Conservation (phyloP, 2,113 vertebrate species). For the Chloropsis hardwickii region DNA sequence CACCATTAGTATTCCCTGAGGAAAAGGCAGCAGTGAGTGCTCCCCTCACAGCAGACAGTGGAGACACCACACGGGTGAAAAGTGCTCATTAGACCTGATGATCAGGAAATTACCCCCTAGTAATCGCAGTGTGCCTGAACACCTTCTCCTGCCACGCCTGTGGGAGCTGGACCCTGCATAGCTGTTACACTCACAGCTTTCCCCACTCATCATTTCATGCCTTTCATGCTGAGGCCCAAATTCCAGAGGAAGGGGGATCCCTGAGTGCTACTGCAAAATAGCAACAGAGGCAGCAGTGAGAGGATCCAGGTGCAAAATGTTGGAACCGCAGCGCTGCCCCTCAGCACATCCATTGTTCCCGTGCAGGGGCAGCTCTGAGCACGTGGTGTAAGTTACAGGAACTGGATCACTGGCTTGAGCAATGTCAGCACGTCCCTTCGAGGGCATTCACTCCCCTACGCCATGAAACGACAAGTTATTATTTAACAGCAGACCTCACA, state of each 20-base stretch:
- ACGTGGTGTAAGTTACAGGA: not conserved
- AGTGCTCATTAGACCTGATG: not conserved
- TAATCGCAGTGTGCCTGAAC: not conserved
- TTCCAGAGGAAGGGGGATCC: not conserved
- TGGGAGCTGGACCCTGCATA: not conserved
- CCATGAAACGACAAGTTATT: slow-evolving; percentile 22
- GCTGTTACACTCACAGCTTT: not conserved
- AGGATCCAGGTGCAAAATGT: accelerated
- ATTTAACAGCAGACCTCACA: slow-evolving; percentile 64
- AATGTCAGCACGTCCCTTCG: slow-evolving; percentile 10
- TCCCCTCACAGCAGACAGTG: not conserved
- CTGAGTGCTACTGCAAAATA: accelerated
- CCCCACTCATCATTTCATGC: not conserved
- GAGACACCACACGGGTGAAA: not conserved
- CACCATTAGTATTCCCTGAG: not conserved
- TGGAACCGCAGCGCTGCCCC: not conserved
- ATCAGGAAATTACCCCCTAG: not conserved
- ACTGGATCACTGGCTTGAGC: slow-evolving; percentile 22
- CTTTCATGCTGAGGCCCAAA: not conserved
- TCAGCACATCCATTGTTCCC: not conserved
- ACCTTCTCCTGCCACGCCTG: not conserved
- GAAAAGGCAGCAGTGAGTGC: not conserved
- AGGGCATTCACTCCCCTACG: not conserved
- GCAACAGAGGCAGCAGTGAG: accelerated
- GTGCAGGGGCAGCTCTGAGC: not conserved